phyloP scores from a whole-genome alignment of 2,797 vertebrate species.

The Uromys caudimaculatus region DNA sequence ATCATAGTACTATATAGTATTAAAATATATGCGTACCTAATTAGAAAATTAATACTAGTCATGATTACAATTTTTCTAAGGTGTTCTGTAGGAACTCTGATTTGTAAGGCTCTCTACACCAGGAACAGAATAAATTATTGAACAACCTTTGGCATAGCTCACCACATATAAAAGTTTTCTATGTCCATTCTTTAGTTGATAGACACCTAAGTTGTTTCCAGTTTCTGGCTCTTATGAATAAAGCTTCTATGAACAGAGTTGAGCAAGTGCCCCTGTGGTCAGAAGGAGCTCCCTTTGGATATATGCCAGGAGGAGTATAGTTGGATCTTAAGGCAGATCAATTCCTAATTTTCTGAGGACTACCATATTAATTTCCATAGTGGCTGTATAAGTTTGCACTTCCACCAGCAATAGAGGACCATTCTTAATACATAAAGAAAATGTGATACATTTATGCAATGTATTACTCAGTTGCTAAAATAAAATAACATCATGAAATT shows the following conservation, averaged over 20 bases:
- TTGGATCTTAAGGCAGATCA: neutral
- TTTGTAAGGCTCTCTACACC: neutral
- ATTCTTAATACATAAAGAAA: neutral
- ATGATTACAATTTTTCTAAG: conserved; percentile 46
- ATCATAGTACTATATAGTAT: conserved; percentile 23
- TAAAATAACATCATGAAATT: neutral
- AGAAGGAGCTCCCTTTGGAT: neutral
- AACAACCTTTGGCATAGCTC: neutral
- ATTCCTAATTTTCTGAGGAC: neutral
- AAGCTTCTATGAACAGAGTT: neutral
- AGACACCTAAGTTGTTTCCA: neutral
- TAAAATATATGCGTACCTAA: conserved; percentile 63
- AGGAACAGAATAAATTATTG: neutral
- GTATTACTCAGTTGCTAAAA: neutral
- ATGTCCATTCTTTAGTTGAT: neutral
- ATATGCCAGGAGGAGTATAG: neutral
- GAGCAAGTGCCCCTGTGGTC: neutral
- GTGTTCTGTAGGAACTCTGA: conserved; percentile 8
- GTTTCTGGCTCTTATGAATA: neutral
- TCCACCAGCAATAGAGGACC: too few relatives aligned
- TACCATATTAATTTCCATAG: neutral
- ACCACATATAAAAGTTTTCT: neutral
- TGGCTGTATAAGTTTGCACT: neutral
- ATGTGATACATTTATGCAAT: neutral
- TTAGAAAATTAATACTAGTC: conserved; percentile 60